phyloP scores from a whole-genome alignment of 2,797 vertebrate genomes.

The Rhynchonycteris naso region DNA sequence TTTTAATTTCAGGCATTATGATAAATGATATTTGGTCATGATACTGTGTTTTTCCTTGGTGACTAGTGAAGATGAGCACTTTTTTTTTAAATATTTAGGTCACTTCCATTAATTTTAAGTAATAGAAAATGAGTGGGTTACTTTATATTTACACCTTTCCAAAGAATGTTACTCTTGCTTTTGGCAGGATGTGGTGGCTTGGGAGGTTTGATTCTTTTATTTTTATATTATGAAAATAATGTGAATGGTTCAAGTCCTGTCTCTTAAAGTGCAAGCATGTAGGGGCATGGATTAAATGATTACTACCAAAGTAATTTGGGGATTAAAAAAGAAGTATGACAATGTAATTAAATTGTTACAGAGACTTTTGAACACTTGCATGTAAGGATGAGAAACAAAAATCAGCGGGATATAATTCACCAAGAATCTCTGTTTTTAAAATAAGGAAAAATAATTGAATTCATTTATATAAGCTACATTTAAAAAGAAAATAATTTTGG shows the following conservation, averaged over 20 bases:
- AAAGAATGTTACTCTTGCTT: background rate
- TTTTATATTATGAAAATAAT: constrained; percentile 2
- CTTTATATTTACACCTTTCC: background rate
- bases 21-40: background rate
- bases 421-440: background rate
- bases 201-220: background rate
- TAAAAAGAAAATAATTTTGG: constrained; percentile 4
- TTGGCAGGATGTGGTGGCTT: background rate
- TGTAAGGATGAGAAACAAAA: background rate
- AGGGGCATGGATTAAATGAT: background rate
- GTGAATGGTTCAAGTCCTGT: background rate
- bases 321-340: background rate
- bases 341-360: background rate
- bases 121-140: background rate
- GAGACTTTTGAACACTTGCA: constrained; percentile 26
- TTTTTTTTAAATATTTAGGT: background rate
- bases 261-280: constrained; percentile 10
- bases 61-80: background rate
- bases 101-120: background rate
- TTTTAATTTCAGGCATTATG: constrained; percentile 31
- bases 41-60: background rate
- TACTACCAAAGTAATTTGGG: background rate
- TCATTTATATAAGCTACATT: background rate
- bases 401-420: background rate
- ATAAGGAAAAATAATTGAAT: background rate